Conservation (phyloP, 35 echinoderm and acorn worm genomes). For the Apostichopus japonicus region DNA sequence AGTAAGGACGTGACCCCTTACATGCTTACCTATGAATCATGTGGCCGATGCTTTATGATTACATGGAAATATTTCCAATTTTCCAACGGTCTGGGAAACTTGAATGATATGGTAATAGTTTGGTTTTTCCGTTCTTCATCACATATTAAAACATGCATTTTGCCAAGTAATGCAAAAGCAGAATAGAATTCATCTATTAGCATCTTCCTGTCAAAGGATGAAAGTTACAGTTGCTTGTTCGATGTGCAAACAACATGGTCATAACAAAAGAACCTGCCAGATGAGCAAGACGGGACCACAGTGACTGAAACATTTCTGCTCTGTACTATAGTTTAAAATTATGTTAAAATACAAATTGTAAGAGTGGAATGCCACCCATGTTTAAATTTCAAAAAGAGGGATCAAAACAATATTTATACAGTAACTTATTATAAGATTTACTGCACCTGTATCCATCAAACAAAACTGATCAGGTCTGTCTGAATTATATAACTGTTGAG, state of each 20-base stretch:
- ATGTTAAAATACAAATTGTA: too few species aligned
- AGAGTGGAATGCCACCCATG: too few species aligned
- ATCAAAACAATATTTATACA: too few species aligned
- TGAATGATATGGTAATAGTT: constrained; percentile 12
- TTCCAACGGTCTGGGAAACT: constrained; percentile 21
- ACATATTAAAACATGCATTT: constrained; percentile 27
- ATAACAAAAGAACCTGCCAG: constrained; percentile 11
- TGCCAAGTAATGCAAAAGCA: constrained; percentile 29
- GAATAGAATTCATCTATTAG: neutral
- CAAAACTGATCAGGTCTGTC: too few species aligned
- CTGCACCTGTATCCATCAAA: too few species aligned
- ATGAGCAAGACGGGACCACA: too few species aligned
- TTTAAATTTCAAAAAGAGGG: too few species aligned
- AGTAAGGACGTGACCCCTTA: neutral
- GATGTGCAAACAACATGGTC: constrained; percentile 13
- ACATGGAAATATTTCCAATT: constrained; percentile 29
- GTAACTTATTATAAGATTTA: too few species aligned
- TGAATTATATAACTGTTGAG: too few species aligned
- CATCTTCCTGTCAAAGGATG: constrained; percentile 21
- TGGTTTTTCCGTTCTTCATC: constrained; percentile 23
- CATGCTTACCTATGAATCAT: constrained; percentile 16
- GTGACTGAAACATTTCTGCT: too few species aligned
- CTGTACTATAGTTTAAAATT: too few species aligned
- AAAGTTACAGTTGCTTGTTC: neutral
- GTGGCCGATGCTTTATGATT: neutral